These are phyloP conservation scores for Pseudorasbora parva DNA, from an alignment of 2,113 vertebrate species.

Conservation along the genomic window DNA sequence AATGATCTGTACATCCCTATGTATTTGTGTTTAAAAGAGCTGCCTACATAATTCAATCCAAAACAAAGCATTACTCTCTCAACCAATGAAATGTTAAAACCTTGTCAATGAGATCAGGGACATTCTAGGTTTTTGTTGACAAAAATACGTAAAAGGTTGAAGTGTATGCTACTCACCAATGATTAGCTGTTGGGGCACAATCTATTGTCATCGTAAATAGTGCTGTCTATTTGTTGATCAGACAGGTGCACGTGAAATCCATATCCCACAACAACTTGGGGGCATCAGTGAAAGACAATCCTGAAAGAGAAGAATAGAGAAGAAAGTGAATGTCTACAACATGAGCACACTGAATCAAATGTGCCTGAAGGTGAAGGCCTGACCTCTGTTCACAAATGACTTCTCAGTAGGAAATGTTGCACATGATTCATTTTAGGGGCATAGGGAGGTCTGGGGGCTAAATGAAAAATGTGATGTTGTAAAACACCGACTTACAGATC, in stretches of 20 bases:
- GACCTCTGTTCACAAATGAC: not conserved
- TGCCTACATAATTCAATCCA: not conserved
- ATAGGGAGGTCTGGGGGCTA: not conserved
- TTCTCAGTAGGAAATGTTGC: not conserved
- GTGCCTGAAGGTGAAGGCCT: constrained; percentile 5
- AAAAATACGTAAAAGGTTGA: not conserved
- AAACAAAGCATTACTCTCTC: constrained; percentile 3
- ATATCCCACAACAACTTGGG: not conserved
- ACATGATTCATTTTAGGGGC: constrained; percentile 19
- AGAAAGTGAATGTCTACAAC: constrained; percentile 17
- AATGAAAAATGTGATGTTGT: constrained; percentile 23
- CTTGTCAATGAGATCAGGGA: not conserved
- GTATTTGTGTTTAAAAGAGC: not conserved
- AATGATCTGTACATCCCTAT: not conserved
- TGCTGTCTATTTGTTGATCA: not conserved
- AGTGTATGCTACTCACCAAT: not conserved
- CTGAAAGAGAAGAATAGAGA: not conserved
- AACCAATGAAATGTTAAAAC: not conserved
- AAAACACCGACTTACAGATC: constrained; percentile 24
- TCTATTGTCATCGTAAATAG: constrained; percentile 16
- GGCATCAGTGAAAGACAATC: not conserved
- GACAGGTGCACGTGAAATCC: constrained; percentile 2
- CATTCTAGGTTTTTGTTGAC: not conserved
- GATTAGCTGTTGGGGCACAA: not conserved
- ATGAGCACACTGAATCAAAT: not conserved